phyloP scores from a whole-genome alignment of 2,888 invertebrate species.

The Chalcosyrphus nemorum region DNA sequence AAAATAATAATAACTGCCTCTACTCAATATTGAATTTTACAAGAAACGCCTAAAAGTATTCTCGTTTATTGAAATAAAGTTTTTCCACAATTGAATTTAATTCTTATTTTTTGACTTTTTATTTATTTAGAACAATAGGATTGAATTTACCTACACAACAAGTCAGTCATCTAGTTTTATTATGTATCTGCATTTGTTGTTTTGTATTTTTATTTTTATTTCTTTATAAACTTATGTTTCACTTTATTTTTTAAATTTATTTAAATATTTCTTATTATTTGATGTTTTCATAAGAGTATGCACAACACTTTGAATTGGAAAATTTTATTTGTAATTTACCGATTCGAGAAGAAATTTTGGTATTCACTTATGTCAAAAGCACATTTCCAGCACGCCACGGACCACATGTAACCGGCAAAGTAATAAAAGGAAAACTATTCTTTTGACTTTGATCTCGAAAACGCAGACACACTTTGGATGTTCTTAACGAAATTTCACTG shows the following conservation, averaged over 20 bases:
- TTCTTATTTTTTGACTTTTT: conserved; percentile 8
- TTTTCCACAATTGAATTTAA: conserved; percentile 13
- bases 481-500: conserved; percentile 60
- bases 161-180: conserved; percentile 64
- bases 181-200: conserved; percentile 58
- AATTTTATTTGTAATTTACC: background rate
- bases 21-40: background rate
- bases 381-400: background rate
- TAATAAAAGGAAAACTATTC: conserved; percentile 61
- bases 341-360: background rate
- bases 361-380: conserved; percentile 9
- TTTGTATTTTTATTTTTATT: too few species aligned
- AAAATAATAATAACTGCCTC: background rate
- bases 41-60: conserved; percentile 71
- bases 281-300: background rate
- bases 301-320: background rate
- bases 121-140: conserved; percentile 21
- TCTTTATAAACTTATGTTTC: background rate
- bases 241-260: background rate
- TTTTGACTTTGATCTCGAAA: conserved; percentile 68
- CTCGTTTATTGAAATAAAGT: conserved; percentile 20
- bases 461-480: conserved; percentile 55
- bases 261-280: background rate
- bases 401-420: conserved; percentile 45
- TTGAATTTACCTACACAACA: conserved; percentile 64